These are phyloP conservation scores for Diplolepis rosae DNA, from an alignment of 2,888 invertebrate species.

Conservation along the genomic window DNA sequence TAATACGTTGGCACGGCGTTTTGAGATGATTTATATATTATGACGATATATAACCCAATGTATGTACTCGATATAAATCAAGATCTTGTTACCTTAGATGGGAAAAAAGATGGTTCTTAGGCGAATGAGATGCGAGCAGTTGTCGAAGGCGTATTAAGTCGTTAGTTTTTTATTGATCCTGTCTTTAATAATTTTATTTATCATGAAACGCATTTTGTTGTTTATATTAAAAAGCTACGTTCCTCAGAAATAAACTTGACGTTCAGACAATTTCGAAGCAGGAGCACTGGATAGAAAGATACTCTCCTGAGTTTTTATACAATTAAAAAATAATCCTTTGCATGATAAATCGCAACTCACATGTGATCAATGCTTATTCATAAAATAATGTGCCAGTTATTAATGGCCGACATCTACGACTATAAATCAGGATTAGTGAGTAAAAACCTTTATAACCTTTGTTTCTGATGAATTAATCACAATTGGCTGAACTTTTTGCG, in stretches of 20 bases:
- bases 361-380: slow-evolving; percentile 14
- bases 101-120: slow-evolving; percentile 2
- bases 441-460: slow-evolving; percentile 12
- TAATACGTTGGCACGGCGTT: slow-evolving; percentile 39
- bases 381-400: slow-evolving; percentile 15
- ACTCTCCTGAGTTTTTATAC: no score
- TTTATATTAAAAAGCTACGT: no score
- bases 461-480: slow-evolving; percentile 27
- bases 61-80: slow-evolving; percentile 56
- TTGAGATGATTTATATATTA: slow-evolving; percentile 52
- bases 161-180: not conserved
- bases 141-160: slow-evolving; percentile 4
- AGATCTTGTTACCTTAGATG: slow-evolving; percentile 52
- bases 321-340: no score
- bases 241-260: no score
- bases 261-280: no score
- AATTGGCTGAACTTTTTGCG: slow-evolving; percentile 28
- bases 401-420: slow-evolving; percentile 8
- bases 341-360: not conserved
- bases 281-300: no score
- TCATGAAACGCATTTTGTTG: no score
- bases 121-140: slow-evolving; percentile 29
- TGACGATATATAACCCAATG: slow-evolving; percentile 49
- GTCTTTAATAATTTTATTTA: no score
- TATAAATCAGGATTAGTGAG: slow-evolving; percentile 25